Evolutionary conservation across 2,888 invertebrate species (phyloP).

Genomic region (Tridacna crocea): DNA sequence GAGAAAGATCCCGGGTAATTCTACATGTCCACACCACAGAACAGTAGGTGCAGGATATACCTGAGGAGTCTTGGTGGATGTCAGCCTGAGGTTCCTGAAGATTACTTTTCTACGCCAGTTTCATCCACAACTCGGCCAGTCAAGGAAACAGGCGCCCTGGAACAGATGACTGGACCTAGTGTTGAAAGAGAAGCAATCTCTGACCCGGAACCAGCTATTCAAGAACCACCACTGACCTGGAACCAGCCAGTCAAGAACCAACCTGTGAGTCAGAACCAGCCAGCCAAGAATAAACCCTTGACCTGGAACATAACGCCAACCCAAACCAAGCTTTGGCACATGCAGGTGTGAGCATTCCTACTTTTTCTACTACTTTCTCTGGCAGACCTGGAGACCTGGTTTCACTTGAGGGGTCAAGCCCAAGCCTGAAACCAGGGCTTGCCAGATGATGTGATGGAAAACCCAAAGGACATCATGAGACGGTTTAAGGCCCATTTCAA

Average conservation of each 20-base stretch:
- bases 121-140: background rate
- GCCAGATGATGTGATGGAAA: background rate
- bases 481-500: conserved; percentile 19
- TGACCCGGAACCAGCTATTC: no score
- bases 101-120: background rate
- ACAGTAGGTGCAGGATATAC: background rate
- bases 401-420: conserved; percentile 26
- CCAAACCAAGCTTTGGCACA: background rate
- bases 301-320: no score
- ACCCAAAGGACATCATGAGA: background rate
- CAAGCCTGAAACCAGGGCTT: conserved; percentile 19
- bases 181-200: no score
- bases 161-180: no score
- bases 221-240: no score
- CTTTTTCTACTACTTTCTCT: background rate
- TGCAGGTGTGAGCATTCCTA: background rate
- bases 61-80: conserved; percentile 18
- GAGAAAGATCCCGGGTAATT: conserved; percentile 1
- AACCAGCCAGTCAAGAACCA: no score
- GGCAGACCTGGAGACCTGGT: conserved; percentile 23
- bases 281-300: background rate
- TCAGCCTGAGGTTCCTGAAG: background rate
- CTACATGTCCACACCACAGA: conserved; percentile 19
- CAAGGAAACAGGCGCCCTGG: no score
- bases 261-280: background rate